Evolutionary conservation across 2,113 vertebrate species (phyloP), one percentile per base, ranked within the genome.

Genomic region (Onychostoma macrolepis): DNA sequence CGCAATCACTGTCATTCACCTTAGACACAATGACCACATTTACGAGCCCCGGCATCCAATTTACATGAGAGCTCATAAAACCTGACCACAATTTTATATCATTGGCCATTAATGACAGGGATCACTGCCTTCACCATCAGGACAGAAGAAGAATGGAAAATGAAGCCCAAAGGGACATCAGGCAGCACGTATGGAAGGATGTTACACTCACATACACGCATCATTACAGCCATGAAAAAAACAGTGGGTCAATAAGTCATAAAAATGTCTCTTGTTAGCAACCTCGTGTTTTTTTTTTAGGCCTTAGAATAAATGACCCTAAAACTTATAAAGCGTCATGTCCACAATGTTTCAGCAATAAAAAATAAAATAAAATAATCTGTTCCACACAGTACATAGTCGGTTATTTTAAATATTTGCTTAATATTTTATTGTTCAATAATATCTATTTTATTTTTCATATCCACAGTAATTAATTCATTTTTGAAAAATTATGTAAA

Each of bases 61-160:
- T 88, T 88, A 88, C 83, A 88, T 65, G 76, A 61, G 65, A 71
- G 75, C 87, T 63, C 87, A 76, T 85, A 85, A 88, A 88, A 74
- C 10, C 50, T 72, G 77, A 85, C 83, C 87, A 45, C 53, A 85
- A 78, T 50, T 74, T 85, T 28, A 84, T 88, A 80, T 85, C 83
- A 88, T 74, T 81, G 77, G 48, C 76, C 50, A 86, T 86, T 81
- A 86, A 86, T 80, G 77, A 80, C 78, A 71, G 50, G 85, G 85
- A 86, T 86, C 85, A 86, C 63, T 81, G 77, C 61, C 45, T 86
- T 72, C 26, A 86, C 82, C 48, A 72, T 74, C 85, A 86, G 78
- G 36, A 80, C 33, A 41, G 19, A 58, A 33, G 30, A 69, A 30
- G 50, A 81, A 86, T 58, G 50, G 65, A 72, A 80, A 81, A 86